Conservation (phyloP, 2,113 vertebrate species). For the Pomatostomus ruficeps region DNA sequence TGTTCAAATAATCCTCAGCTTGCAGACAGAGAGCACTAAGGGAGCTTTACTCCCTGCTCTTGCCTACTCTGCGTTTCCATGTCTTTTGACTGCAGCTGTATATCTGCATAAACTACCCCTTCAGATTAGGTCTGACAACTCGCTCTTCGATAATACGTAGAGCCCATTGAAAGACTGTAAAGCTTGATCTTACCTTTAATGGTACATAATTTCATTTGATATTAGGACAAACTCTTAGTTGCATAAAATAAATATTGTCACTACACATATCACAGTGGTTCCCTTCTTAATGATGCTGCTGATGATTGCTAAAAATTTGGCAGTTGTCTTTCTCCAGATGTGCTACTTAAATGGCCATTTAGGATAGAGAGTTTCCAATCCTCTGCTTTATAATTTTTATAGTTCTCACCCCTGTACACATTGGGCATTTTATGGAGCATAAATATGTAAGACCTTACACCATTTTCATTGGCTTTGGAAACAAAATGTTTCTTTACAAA, state of each 20-base stretch:
- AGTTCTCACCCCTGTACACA: neutral
- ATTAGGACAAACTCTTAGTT: neutral
- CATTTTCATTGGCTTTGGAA: neutral
- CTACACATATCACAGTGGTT: neutral
- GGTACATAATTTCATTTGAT: neutral
- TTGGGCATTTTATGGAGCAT: neutral
- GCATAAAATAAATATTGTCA: neutral
- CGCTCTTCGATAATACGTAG: neutral
- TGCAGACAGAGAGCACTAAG: neutral
- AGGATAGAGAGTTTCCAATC: neutral
- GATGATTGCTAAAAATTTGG: neutral
- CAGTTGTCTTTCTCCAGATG: conserved; percentile 32
- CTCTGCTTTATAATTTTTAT: neutral
- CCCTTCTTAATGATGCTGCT: neutral
- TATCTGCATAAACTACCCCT: neutral
- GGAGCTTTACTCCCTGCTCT: neutral
- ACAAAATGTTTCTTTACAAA: neutral
- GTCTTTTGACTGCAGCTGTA: neutral
- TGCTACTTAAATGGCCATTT: conserved; percentile 1
- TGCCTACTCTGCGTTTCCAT: neutral
- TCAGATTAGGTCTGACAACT: neutral
- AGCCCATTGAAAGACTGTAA: neutral
- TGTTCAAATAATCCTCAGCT: neutral
- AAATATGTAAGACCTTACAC: neutral
- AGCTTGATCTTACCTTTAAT: neutral